Base-by-base conservation (phyloP, 2,113 vertebrate genomes). In the Coryphaenoides rupestris region DNA sequence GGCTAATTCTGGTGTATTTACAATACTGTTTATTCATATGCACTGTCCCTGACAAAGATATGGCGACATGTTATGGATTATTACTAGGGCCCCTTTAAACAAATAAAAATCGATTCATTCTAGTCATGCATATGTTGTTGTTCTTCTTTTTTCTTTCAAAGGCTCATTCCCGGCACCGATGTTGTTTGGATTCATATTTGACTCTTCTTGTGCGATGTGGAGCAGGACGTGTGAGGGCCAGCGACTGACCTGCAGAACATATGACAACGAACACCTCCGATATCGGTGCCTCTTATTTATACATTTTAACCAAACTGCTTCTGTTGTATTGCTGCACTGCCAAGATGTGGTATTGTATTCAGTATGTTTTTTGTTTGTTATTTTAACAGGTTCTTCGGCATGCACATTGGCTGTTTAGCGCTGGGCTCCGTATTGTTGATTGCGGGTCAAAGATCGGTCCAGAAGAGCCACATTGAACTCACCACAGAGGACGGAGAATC, bases 81-180 rank as follows among this genome's bases (percentile, higher is more conserved):
- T n/a, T n/a, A n/a, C n/a, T n/a, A n/a, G n/a, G n/a, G n/a, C n/a
- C n/a, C n/a, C n/a, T n/a, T n/a, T n/a, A n/a, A n/a, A n/a, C n/a
- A n/a, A n/a, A n/a, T n/a, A n/a, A n/a, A n/a, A n/a, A n/a, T n/a
- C n/a, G n/a, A n/a, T n/a, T 40, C 33, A 40, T 10, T 40, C 9
- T 40, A 12, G 33, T 40, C 9, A 40, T 56, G 19, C 28, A 10
- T 40, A 15, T n/a, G 16, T 58, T 14, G n/a, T 33, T n/a, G n/a
- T n/a, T n/a, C n/a, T n/a, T 7, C n/a, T 68, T 46, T 55, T 67
- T 14, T 56, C 9, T 59, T 17, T 55, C 54, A 3, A 0, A 94
- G 93, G 93, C 52, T 93, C 92, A 93, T 60, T 94, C 63, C 92
- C 93, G 0, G 80, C 91, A 40, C 92, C 93, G 0, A 79, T 90